phyloP scores from a whole-genome alignment of 1,140 invertebrate genomes.

The Himalopsyche phryganea region DNA sequence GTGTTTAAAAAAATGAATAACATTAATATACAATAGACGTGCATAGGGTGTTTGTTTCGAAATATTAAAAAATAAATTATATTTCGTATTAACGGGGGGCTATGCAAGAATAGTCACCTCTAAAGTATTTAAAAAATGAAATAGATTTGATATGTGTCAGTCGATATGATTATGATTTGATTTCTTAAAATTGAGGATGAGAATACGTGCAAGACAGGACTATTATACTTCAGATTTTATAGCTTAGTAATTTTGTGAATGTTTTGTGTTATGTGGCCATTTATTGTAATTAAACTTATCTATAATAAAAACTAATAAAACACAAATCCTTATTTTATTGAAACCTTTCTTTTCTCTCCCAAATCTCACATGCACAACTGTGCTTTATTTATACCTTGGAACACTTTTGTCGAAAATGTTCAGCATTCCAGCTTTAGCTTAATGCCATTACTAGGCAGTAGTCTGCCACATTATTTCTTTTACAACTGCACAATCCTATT shows the following conservation, averaged over 20 bases:
- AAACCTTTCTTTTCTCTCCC: too few species aligned
- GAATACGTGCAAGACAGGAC: constrained; percentile 15
- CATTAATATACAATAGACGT: constrained; percentile 34
- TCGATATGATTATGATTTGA: constrained; percentile 24
- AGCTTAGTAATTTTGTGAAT: constrained; percentile 36
- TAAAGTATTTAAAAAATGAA: constrained; percentile 28
- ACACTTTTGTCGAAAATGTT: too few species aligned
- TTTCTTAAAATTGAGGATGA: constrained; percentile 12
- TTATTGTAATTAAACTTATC: constrained; percentile 35
- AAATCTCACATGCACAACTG: too few species aligned
- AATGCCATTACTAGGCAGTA: too few species aligned
- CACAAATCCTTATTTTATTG: constrained; percentile 13
- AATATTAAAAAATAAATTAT: constrained; percentile 29
- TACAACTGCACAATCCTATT: too few species aligned
- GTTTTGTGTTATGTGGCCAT: constrained; percentile 35
- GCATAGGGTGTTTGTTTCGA: constrained; percentile 34
- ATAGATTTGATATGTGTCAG: constrained; percentile 35
- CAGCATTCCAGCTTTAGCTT: too few species aligned
- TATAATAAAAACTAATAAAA: constrained; percentile 34
- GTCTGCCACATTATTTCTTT: too few species aligned
- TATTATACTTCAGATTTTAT: constrained; percentile 30
- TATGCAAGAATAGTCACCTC: constrained; percentile 24
- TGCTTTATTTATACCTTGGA: too few species aligned
- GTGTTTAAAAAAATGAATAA: constrained; percentile 31
- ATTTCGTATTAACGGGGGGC: constrained; percentile 30